A percentile compares a stretch with the other conserved stretches of the same genome.
phyloP scores from a whole-genome alignment of 2,113 vertebrate genomes.

The Pluvianellus socialis region DNA sequence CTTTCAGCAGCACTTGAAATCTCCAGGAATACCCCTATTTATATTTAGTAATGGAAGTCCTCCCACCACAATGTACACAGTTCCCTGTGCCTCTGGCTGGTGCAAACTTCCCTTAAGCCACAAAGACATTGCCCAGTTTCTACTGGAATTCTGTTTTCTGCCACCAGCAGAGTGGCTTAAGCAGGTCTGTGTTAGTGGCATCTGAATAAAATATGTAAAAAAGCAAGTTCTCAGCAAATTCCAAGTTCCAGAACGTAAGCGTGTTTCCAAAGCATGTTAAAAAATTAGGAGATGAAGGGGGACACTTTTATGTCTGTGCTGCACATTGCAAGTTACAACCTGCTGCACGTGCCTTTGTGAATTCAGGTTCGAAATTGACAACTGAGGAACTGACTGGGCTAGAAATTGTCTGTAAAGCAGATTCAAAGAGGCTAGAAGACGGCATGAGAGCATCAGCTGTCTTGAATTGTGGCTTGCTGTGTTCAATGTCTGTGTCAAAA shows the following conservation, averaged over 20 bases:
- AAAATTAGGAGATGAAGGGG: neutral
- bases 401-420: neutral
- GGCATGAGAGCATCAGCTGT: neutral
- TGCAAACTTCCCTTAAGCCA: neutral
- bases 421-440: neutral
- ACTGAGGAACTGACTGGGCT: neutral
- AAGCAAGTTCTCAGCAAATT: neutral
- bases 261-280: neutral
- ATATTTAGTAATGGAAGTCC: neutral
- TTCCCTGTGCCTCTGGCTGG: neutral
- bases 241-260: neutral
- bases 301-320: neutral
- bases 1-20: neutral
- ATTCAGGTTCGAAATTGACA: neutral
- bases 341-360: neutral
- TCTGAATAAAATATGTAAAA: neutral
- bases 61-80: neutral
- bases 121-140: neutral
- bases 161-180: neutral
- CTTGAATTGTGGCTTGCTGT: neutral
- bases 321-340: neutral
- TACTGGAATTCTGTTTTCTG: neutral
- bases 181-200: neutral
- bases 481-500: neutral
- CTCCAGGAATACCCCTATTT: neutral